Evolutionary conservation across 2,888 invertebrate species (phyloP), one percentile per base, ranked within the genome.

Genomic region (Tineola bisselliella): DNA sequence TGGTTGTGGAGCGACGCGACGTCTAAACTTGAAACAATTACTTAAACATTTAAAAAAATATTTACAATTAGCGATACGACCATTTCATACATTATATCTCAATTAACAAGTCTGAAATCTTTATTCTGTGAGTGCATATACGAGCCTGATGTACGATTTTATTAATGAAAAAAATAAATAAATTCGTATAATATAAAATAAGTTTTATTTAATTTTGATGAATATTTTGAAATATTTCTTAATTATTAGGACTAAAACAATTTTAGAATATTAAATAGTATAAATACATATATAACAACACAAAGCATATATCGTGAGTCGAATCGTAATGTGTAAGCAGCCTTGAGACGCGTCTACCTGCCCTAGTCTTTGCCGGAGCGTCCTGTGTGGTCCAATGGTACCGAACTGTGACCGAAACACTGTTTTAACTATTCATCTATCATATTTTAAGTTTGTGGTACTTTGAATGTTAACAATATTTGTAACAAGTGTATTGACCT

Each of bases 351-450:
- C 62, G 64, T 63, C 66, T 77, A 76, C 77, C 76, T 77, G 78
- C 72, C 69, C 67, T 15, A 15, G 48, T 48, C 25, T 25, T 4
- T 25, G 25, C 25, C 48, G 48, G 31, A 56, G 64, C 71, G 63
- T 61, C 70, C 65, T 77, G 79, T 79, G 79, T 78, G 79, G 79
- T 78, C 79, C 70, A 63, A 64, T 64, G 63, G 13, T n/a, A 17
- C 15, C 17, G 15, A 48, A 48, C 48, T 48, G 48, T 48, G 48
- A 48, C 48, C 48, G 17, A 48, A 13, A 15, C 48, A 48, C 17
- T 8, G 17, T 48, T 48, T n/a, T 15, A 48, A 48, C 48, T 48
- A 48, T 48, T 48, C 48, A 48, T 48, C 48, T 48, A 48, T 48
- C 48, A 48, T 48, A 48, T 48, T 48, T 48, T 38, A 38, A 3